A percentile compares a stretch with the other conserved stretches of the same genome.
phyloP scores from a whole-genome alignment of 2,113 vertebrate species.

The Engystomops pustulosus region DNA sequence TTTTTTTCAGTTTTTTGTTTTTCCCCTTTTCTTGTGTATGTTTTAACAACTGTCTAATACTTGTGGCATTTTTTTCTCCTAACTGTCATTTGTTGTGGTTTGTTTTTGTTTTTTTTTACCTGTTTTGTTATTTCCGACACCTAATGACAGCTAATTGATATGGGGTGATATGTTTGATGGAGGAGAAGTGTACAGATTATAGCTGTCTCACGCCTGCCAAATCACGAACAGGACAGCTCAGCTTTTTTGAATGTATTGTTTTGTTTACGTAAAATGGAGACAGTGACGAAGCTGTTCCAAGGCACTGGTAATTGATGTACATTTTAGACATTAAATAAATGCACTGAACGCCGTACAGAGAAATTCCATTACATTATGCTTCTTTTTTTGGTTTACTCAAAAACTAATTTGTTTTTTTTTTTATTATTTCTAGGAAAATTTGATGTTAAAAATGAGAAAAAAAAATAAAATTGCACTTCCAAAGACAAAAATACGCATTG shows the following conservation, averaged over 20 bases:
- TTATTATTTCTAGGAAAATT: constrained; percentile 13
- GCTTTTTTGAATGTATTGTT: constrained; percentile 84
- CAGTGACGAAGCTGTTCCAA: constrained; percentile 81
- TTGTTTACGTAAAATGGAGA: constrained; percentile 72
- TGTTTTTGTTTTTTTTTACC: constrained; percentile 46
- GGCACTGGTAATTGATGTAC: constrained; percentile 85
- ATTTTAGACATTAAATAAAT: constrained; percentile 76
- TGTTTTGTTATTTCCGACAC: constrained; percentile 73
- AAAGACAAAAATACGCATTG: constrained; percentile 39
- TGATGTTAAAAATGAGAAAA: constrained; percentile 23
- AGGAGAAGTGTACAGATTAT: constrained; percentile 64
- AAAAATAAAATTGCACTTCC: constrained; percentile 38
- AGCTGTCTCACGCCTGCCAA: constrained; percentile 74
- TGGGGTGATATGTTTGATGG: constrained; percentile 70
- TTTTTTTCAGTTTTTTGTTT: constrained; percentile 48
- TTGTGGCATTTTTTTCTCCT: constrained; percentile 66
- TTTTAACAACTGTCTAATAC: constrained; percentile 65
- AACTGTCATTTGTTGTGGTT: constrained; percentile 56
- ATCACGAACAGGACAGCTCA: constrained; percentile 76
- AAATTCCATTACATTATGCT: constrained; percentile 72
- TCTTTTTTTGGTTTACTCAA: constrained; percentile 67
- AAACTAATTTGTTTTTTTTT: constrained; percentile 53
- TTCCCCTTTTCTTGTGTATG: constrained; percentile 45
- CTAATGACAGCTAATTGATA: constrained; percentile 74
- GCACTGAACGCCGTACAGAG: constrained; percentile 77